Conservation (phyloP, 2,888 invertebrate genomes). For the Tinea semifulvella region DNA sequence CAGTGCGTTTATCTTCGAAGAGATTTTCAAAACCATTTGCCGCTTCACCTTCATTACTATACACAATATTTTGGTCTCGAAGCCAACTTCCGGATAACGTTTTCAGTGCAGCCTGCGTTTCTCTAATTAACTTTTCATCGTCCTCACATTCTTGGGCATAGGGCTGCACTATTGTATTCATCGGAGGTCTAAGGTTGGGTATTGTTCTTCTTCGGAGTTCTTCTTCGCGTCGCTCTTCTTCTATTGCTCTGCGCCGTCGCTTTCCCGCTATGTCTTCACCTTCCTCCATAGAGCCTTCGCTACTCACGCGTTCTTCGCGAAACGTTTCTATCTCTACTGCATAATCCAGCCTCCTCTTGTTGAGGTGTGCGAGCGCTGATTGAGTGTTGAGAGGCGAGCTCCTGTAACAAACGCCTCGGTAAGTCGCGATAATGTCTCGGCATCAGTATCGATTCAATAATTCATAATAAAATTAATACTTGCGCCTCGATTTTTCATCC, state of each 20-base stretch:
- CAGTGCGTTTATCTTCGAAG: constrained; percentile 83
- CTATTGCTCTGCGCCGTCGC: constrained; percentile 50
- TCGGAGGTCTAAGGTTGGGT: background rate
- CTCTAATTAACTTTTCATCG: constrained; percentile 84
- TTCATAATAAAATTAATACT: constrained; percentile 34
- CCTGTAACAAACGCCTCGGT: constrained; percentile 51
- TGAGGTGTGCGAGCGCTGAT: constrained; percentile 71
- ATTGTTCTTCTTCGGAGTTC: background rate
- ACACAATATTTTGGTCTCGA: constrained; percentile 56
- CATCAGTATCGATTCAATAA: constrained; percentile 18
- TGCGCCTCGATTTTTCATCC: constrained; percentile 66
- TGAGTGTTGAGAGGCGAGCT: constrained; percentile 62
- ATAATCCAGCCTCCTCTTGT: constrained; percentile 75
- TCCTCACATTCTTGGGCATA: constrained; percentile 56
- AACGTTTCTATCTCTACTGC: constrained; percentile 62
- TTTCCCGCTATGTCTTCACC: constrained; percentile 42
- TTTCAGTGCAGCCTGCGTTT: constrained; percentile 88
- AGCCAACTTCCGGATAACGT: constrained; percentile 86
- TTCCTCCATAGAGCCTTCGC: constrained; percentile 56
- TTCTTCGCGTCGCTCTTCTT: constrained; percentile 46
- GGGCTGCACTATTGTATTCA: constrained; percentile 15
- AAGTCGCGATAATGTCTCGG: constrained; percentile 20
- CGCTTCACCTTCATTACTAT: constrained; percentile 66
- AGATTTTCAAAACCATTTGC: constrained; percentile 85
- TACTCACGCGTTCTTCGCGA: constrained; percentile 37